These are phyloP conservation scores for Listronotus oregonensis DNA, from an alignment of 1,140 invertebrate species.

Conservation along the genomic window DNA sequence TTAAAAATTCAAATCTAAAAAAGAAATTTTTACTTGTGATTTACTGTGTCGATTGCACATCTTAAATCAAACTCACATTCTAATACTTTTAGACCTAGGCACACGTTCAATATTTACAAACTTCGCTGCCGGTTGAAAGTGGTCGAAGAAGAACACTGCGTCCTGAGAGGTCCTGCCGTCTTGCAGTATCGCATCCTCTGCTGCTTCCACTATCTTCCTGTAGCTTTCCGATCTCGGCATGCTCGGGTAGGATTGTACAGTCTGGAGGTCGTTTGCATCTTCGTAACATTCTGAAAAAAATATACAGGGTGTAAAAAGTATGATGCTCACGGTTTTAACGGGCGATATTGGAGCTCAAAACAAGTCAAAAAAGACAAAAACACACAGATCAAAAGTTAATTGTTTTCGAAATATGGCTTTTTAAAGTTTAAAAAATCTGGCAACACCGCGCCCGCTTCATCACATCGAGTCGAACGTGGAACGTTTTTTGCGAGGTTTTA, in stretches of 20 bases:
- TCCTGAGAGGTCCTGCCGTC: constrained; percentile 34
- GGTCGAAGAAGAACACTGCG: constrained; percentile 60
- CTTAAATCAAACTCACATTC: constrained; percentile 48
- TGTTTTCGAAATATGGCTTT: no score
- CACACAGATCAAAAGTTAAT: no score
- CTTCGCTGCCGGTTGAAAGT: constrained; percentile 59
- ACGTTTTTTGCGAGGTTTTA: no score
- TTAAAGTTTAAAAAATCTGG: no score
- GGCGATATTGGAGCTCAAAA: no score
- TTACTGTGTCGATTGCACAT: no score
- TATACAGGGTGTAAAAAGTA: no score
- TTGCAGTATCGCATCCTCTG: constrained; percentile 54
- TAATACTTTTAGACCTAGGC: constrained; percentile 48
- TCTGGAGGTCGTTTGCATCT: constrained; percentile 50
- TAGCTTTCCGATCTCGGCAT: constrained; percentile 61
- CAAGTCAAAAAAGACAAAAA: no score
- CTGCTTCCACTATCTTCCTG: constrained; percentile 59
- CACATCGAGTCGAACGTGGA: no score
- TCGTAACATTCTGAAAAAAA: constrained; percentile 24
- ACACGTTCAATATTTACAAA: constrained; percentile 54
- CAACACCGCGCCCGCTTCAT: no score
- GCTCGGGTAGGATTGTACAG: constrained; percentile 54
- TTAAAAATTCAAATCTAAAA: constrained; percentile 60
- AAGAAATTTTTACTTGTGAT: background rate
- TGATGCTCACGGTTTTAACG: no score